Base-by-base conservation (phyloP, 2,888 invertebrate genomes). In the Chromoteleia sp. region DNA sequence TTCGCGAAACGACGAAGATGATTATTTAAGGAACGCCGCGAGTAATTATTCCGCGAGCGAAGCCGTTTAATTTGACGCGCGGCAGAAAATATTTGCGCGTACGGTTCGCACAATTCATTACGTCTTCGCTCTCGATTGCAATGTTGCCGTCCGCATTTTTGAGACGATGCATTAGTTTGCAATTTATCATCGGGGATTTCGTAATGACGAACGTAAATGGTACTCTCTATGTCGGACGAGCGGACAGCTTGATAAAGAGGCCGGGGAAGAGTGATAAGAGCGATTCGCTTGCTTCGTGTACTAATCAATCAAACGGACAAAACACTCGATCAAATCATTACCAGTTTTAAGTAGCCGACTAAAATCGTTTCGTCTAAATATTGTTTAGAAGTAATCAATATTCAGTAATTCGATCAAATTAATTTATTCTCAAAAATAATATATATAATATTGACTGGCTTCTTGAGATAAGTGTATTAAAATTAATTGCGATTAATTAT, bases 251-350 rank as follows among this genome's bases (percentile, higher is more conserved):
- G 63, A 58, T 45, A 19, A 30, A 52, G 61, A 71, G 56, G 43
- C 0, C 14, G 17, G 30, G 33, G 29, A 29, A 52, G 41, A 63
- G 43, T 63, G 73, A 61, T 73, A 73, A 73, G 61, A 73, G 61
- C 21, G 73, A 73, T 29, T 50, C 41, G 50, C 41, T 3, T 8
- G 39, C 12, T 39, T 19, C 50, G 39, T 71, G 50, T 50, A 45
- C 25, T 50, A 59, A 71, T 71, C 58, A 71, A 71, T 71, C 71
- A 71, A 71, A 33, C 59, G 14, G 50, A 15, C 30, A 39, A 50
- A 71, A 59, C 56, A 41, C 58, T 71, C 39, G 59, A 71, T 59
- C 58, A 71, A 59, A 71, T 71, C 41, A 50, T 58, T 68, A 41
- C 15, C 14, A n/a, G 19, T 68, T 15, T 33, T 68, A 56, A 56